Conservation (phyloP, 2,888 invertebrate genomes). For the Mythimna ferrago region DNA sequence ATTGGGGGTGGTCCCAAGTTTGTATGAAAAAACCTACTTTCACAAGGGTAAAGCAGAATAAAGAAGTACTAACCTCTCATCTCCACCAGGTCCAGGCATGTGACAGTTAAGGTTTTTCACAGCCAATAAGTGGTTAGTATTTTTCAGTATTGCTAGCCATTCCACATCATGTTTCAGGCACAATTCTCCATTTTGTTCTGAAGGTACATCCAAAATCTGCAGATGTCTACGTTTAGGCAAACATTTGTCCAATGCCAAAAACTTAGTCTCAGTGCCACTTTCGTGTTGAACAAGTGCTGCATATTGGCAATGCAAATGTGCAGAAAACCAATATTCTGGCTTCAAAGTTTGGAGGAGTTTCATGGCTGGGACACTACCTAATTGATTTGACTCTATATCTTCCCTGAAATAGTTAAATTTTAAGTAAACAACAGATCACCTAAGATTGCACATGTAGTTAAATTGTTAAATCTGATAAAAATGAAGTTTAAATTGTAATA, state of each 20-base stretch:
- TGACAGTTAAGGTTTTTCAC: constrained; percentile 93
- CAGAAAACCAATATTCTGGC: constrained; percentile 98
- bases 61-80: constrained; percentile 87
- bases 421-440: background rate
- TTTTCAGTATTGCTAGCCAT: constrained; percentile 97
- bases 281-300: constrained; percentile 96
- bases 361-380: constrained; percentile 97
- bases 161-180: constrained; percentile 96
- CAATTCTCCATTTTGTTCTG: constrained; percentile 88
- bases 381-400: constrained; percentile 94
- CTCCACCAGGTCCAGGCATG: constrained; percentile 95
- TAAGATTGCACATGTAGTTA: background rate
- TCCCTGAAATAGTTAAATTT: constrained; percentile 88
- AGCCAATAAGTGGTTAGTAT: constrained; percentile 96
- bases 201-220: constrained; percentile 94
- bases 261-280: constrained; percentile 91
- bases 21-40: too few relatives aligned
- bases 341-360: constrained; percentile 95
- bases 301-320: constrained; percentile 99
- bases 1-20: too few relatives aligned
- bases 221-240: constrained; percentile 96
- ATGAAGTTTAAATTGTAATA: too few relatives aligned
- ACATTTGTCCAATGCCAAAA: constrained; percentile 99
- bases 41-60: background rate
- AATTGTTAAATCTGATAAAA: too few relatives aligned